Evolutionary conservation across 30 jellyfish, hydroid and myxozoan genomes (phyloP), one percentile per base, ranked within the genome.

Genomic region (Morbakka virulenta): DNA sequence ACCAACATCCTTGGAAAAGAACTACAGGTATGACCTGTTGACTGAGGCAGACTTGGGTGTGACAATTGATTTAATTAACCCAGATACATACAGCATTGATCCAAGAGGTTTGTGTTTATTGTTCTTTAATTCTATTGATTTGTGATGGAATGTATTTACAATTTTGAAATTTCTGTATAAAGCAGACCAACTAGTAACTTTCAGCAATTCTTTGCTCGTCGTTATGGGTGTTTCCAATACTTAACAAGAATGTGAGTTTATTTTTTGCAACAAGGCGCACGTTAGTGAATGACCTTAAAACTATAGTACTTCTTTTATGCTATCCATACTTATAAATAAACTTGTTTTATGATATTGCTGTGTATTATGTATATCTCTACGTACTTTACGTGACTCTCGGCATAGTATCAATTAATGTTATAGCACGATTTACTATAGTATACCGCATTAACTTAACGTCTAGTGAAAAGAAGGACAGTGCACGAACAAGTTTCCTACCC

Each of bases 21-120:
- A 90, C 32, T 91, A 91, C 84, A 91, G 84, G 50, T 93, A 91
- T 79, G 98, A 91, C 50, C 77, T 91, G 2, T 95, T 91, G 1
- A 91, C 98, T 9, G 98, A 91, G 65, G 93, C 98, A 20, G 98
- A 91, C 41, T 91, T 91, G 20, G 98, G 98, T 62, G 98, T 91
- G 1, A 83, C 98, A 14, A 91, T 91, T 31, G 98, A 91, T 52
- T 74, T 91, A 65, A 86, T 91, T 0, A 90, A 91, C 70, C 98
- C 96, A 27, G 98, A 91, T 41, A 91, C 98, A 0, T 91, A 91
- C 79, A 85, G 67, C 35, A 41, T 70, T 12, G 77, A 80, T n/a
- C 14, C 29, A 28, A 91, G 68, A 41, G 97, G 97, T 89, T 6
- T 6, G 91, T 71, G n/a, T n/a, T n/a, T 20, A n/a, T 53, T 53